Conservation (phyloP, 2,113 vertebrate species). For the Tragelaphus buxtoni region DNA sequence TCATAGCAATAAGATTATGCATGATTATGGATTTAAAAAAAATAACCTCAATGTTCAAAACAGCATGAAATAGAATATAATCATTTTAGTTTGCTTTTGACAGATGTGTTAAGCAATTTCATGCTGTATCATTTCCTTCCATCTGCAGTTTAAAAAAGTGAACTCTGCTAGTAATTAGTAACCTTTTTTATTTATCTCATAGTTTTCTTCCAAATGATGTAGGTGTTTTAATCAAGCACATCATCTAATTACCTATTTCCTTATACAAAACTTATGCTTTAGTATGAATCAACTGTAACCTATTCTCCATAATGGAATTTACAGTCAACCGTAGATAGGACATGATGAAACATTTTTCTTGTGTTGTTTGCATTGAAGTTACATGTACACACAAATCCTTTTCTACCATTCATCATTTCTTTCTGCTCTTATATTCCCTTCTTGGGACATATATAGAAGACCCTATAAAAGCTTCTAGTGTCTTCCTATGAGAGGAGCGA, state of each 20-base stretch:
- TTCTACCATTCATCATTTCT: background rate
- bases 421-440: background rate
- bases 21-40: slow-evolving; percentile 40
- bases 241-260: background rate
- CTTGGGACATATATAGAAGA: background rate
- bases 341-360: background rate
- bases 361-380: background rate
- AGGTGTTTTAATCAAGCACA: background rate
- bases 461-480: background rate
- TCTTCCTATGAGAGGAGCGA: background rate
- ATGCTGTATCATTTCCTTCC: slow-evolving; percentile 54
- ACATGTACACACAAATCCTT: background rate
- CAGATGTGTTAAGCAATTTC: slow-evolving; percentile 75
- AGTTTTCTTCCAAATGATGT: slow-evolving; percentile 29
- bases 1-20: slow-evolving; percentile 70
- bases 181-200: slow-evolving; percentile 41
- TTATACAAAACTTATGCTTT: background rate
- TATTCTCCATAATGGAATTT: background rate
- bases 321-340: background rate
- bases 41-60: slow-evolving; percentile 64
- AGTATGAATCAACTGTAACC: background rate
- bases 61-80: slow-evolving; percentile 67
- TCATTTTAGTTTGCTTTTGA: slow-evolving; percentile 71
- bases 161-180: slow-evolving; percentile 11
- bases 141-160: slow-evolving; percentile 28